These are phyloP conservation scores for Malthinus flaveolus DNA, from an alignment of 2,888 invertebrate genomes.

Conservation along the genomic window DNA sequence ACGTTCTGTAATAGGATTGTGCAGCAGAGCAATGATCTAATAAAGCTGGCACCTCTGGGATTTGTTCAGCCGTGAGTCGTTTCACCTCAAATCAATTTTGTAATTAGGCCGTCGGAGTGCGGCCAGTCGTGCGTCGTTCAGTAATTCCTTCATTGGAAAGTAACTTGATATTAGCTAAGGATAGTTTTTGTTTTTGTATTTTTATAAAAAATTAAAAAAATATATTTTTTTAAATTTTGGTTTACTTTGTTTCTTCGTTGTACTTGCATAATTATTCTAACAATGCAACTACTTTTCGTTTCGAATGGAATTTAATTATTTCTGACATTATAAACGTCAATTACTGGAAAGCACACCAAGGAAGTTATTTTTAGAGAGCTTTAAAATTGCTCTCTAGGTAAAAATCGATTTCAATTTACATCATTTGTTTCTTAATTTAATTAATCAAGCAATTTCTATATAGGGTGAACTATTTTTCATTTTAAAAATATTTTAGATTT, in stretches of 20 bases:
- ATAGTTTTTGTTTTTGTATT: slow-evolving; percentile 8
- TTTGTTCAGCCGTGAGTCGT: slow-evolving; percentile 48
- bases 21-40: slow-evolving; percentile 51
- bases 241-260: background rate
- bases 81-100: slow-evolving; percentile 52
- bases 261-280: background rate
- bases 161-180: slow-evolving; percentile 41
- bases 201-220: background rate
- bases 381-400: slow-evolving; percentile 13
- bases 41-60: slow-evolving; percentile 48
- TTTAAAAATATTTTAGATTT: too few species aligned
- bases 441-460: too few species aligned
- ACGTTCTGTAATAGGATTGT: slow-evolving; percentile 46
- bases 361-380: background rate
- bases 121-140: slow-evolving; percentile 45
- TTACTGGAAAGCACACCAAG: too few species aligned
- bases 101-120: slow-evolving; percentile 46
- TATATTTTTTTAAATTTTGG: too few species aligned
- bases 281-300: background rate
- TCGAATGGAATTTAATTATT: slow-evolving; percentile 16
- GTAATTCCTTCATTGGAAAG: slow-evolving; percentile 46
- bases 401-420: slow-evolving; percentile 7
- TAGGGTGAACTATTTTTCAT: too few species aligned
- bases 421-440: too few species aligned
- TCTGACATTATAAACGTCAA: background rate